phyloP scores from a whole-genome alignment of 2,888 invertebrate genomes.

The Tenthredo livida region DNA sequence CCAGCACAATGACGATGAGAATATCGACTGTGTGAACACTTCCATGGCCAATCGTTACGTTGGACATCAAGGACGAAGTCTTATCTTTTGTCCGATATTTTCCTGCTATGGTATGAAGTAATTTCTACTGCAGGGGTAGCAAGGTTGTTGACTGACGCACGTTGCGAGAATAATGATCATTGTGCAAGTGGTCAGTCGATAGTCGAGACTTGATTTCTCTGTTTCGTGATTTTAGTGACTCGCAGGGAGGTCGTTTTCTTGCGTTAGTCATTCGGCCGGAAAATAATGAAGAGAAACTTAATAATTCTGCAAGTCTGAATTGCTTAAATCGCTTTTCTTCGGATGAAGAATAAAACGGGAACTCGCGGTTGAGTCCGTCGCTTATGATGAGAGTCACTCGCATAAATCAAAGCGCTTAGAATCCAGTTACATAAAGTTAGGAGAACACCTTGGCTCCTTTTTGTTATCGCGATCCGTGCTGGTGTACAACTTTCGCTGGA shows the following conservation, averaged over 20 bases:
- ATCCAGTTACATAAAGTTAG: conserved; percentile 27
- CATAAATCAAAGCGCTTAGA: background rate
- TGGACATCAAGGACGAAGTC: background rate
- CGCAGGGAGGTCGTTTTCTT: background rate
- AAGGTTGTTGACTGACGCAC: background rate
- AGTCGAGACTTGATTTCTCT: background rate
- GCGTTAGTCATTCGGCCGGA: background rate
- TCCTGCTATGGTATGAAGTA: background rate
- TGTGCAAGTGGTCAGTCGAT: background rate
- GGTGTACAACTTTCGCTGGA: conserved; percentile 20
- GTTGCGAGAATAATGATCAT: background rate
- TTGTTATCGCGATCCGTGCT: conserved; percentile 28
- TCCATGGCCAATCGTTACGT: background rate
- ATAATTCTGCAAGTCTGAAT: background rate
- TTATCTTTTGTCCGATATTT: background rate
- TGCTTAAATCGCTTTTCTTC: background rate
- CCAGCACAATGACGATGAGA: background rate
- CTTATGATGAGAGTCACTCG: background rate
- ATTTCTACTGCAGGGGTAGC: background rate
- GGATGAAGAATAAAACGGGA: background rate
- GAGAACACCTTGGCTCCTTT: conserved; percentile 23
- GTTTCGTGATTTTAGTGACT: background rate
- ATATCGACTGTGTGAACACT: background rate
- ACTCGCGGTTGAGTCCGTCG: background rate
- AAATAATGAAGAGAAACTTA: background rate